phyloP scores from a whole-genome alignment of 1,140 invertebrate species.

The Magallana gigas region DNA sequence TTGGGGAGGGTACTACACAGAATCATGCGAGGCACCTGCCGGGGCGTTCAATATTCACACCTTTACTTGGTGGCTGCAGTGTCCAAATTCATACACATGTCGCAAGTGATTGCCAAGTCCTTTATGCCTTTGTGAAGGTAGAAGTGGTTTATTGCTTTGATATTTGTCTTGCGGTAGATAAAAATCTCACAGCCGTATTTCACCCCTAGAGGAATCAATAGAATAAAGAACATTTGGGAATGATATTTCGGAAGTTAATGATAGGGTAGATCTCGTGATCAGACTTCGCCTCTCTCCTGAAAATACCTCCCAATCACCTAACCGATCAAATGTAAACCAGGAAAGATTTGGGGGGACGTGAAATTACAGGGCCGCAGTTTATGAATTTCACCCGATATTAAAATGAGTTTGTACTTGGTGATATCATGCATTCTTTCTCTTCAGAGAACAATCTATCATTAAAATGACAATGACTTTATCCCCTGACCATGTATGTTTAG shows the following conservation, averaged over 20 bases:
- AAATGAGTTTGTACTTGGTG: background rate
- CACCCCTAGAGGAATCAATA: slow-evolving; percentile 1
- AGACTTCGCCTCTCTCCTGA: background rate
- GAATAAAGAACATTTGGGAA: slow-evolving; percentile 18
- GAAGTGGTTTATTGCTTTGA: slow-evolving; percentile 2
- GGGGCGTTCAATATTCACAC: slow-evolving; percentile 2
- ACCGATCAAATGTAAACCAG: slow-evolving; percentile 26
- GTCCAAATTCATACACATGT: slow-evolving; percentile 9
- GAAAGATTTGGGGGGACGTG: slow-evolving; percentile 14
- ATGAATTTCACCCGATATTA: background rate
- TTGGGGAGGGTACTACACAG: background rate
- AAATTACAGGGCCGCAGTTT: slow-evolving; percentile 18
- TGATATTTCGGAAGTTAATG: slow-evolving; percentile 28
- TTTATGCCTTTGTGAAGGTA: slow-evolving; percentile 4
- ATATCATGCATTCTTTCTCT: background rate
- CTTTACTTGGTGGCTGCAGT: background rate
- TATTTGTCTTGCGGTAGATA: slow-evolving; percentile 34
- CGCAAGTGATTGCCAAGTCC: background rate
- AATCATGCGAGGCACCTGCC: background rate
- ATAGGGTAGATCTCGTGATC: background rate
- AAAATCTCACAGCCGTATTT: slow-evolving; percentile 29
- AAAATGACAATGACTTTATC: background rate
- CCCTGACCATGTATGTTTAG: no score
- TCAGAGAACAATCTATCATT: background rate
- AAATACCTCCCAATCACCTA: slow-evolving; percentile 4